Conservation (phyloP, 1,140 invertebrate genomes). For the Bombus huntii region DNA sequence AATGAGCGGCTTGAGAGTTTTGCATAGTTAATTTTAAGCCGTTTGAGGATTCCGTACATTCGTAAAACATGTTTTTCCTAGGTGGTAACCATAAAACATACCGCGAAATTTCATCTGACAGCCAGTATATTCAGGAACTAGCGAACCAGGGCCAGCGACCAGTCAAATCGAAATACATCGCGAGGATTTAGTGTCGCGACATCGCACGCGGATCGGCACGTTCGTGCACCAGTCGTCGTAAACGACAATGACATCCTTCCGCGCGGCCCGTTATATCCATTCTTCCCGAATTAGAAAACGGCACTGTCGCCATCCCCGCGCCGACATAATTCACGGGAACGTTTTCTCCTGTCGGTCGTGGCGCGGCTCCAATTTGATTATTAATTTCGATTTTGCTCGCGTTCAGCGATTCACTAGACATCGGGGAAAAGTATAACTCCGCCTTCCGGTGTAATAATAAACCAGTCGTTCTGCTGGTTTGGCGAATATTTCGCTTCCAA, state of each 20-base stretch:
- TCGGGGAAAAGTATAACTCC: not conserved
- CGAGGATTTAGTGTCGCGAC: constrained; percentile 53
- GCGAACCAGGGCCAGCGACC: constrained; percentile 11
- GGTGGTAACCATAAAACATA: not conserved
- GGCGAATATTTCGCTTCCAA: too few relatives aligned
- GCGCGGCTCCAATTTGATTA: constrained; percentile 41
- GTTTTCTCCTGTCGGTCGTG: not conserved
- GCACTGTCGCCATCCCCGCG: not conserved
- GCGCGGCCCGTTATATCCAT: constrained; percentile 43
- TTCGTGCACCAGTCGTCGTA: constrained; percentile 54
- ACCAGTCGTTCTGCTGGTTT: not conserved
- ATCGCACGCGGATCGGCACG: constrained; percentile 26
- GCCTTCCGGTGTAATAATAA: not conserved
- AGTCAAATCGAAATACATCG: constrained; percentile 61
- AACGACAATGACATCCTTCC: constrained; percentile 54
- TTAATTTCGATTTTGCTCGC: constrained; percentile 23
- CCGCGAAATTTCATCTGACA: not conserved
- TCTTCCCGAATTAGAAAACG: constrained; percentile 42
- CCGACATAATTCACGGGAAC: constrained; percentile 14
- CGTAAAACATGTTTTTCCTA: not conserved
- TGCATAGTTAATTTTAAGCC: not conserved
- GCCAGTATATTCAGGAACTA: not conserved
- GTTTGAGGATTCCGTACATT: not conserved
- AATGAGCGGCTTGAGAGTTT: not conserved
- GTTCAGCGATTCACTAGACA: not conserved